Evolutionary conservation across 2,888 invertebrate genomes (phyloP).

Genomic region (Polyommatus iphigenia): DNA sequence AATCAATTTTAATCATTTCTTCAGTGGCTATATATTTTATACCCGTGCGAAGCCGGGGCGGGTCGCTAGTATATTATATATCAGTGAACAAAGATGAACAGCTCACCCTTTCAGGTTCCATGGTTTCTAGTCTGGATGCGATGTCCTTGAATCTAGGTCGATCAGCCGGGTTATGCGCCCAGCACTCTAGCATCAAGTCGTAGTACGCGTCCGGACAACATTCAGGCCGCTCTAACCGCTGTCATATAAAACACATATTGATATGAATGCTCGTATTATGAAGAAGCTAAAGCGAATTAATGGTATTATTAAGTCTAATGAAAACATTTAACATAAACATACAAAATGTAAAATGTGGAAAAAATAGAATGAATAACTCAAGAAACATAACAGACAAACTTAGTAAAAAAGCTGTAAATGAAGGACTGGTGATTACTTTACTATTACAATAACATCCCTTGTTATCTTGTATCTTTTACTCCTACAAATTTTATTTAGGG

Average conservation of each 20-base stretch:
- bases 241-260: constrained; percentile 42
- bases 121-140: constrained; percentile 87
- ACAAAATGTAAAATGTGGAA: no score
- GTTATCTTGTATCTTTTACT: no score
- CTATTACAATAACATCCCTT: background rate
- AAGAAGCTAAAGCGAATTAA: background rate
- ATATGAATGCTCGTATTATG: background rate
- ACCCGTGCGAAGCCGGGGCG: no score
- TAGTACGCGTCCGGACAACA: constrained; percentile 97
- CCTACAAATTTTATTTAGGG: no score
- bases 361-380: background rate
- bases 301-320: background rate
- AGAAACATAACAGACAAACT: background rate
- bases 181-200: constrained; percentile 95
- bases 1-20: no score
- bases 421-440: no score
- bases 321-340: background rate
- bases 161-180: constrained; percentile 94
- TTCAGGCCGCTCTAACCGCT: constrained; percentile 95
- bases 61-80: no score
- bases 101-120: constrained; percentile 91
- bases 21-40: no score
- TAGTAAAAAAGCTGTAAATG: no score
- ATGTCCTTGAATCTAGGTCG: constrained; percentile 95
- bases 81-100: no score